Base-by-base conservation (phyloP, 2,888 invertebrate species). In the Tineola bisselliella region DNA sequence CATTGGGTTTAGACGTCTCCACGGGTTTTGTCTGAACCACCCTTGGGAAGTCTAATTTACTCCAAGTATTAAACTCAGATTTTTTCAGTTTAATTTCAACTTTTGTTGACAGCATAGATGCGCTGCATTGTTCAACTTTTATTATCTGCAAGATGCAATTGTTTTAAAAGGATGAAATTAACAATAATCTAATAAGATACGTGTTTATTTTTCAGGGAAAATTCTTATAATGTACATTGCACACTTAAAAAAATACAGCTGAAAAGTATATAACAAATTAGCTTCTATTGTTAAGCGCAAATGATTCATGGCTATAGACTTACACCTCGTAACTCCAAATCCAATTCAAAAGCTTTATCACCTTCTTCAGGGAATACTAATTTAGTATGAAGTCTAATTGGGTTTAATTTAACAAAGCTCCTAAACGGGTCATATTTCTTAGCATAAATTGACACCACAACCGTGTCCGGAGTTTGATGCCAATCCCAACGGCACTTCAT, bases 81-180 rank as follows among this genome's bases (percentile, higher is more conserved):
- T 99, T 99, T 67, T 91, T 92, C 71, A 99, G 78, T 72, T 93
- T 95, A 19, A 99, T 93, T 84, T 99, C 98, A 31, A 98, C 91
- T 89, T 99, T 99, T 12, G 95, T 93, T 12, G 93, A 93, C 68
- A 92, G 87, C 93, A 98, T 94, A 44, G 91, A 91, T 0, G 92
- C 94, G 65, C 84, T 89, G 70, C 94, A 92, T 61, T 89, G 88
- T 44, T 86, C 87, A 0, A 95, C 90, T 71, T 92, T 90, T 44
- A 98, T 89, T 31, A 95, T 88, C 98, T 97, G 76, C 33, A 88
- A 65, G 70, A 54, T n/a, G n/a, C n/a, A 25, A 25, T 25, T 25
- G 2, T 25, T 25, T 25, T 25, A 4, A 25, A n/a, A 4, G 25
- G 6, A 6, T 25, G 4, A 25, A 2, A 25, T 2, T 25, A 25